A percentile compares a stretch with the other conserved stretches of the same genome.
Evolutionary conservation across 2,113 vertebrate genomes (phyloP).

Genomic region (Chaetops frenatus): DNA sequence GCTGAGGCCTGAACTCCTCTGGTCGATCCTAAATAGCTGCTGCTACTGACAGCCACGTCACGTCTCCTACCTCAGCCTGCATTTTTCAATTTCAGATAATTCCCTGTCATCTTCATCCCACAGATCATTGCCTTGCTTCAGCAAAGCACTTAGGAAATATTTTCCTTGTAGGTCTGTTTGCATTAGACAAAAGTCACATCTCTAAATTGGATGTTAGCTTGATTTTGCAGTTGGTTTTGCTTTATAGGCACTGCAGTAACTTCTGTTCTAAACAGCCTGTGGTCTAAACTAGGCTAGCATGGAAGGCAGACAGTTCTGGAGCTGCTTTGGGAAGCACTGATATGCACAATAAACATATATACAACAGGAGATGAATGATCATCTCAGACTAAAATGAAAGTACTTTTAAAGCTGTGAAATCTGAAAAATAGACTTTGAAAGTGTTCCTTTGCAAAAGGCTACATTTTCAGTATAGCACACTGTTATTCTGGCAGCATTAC

Average conservation of each 20-base stretch:
- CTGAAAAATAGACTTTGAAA: neutral
- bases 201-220: neutral
- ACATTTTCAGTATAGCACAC: neutral
- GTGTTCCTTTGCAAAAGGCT: neutral
- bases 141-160: neutral
- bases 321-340: neutral
- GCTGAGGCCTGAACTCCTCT: slow-evolving; percentile 10
- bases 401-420: neutral
- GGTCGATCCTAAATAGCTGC: slow-evolving; percentile 25
- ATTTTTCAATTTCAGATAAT: slow-evolving; percentile 20
- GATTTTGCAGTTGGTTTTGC: neutral
- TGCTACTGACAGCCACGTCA: slow-evolving; percentile 49
- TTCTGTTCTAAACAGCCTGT: neutral
- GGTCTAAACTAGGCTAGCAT: neutral
- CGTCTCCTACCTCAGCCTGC: neutral
- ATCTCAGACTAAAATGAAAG: neutral
- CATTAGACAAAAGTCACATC: neutral
- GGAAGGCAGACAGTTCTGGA: neutral
- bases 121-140: neutral
- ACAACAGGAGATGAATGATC: neutral
- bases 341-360: neutral
- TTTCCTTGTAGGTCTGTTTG: neutral
- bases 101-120: slow-evolving; percentile 35
- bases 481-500: slow-evolving; percentile 5
- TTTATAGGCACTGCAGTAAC: neutral